Conservation (phyloP, 2,113 vertebrate species). For the Felis chaus region DNA sequence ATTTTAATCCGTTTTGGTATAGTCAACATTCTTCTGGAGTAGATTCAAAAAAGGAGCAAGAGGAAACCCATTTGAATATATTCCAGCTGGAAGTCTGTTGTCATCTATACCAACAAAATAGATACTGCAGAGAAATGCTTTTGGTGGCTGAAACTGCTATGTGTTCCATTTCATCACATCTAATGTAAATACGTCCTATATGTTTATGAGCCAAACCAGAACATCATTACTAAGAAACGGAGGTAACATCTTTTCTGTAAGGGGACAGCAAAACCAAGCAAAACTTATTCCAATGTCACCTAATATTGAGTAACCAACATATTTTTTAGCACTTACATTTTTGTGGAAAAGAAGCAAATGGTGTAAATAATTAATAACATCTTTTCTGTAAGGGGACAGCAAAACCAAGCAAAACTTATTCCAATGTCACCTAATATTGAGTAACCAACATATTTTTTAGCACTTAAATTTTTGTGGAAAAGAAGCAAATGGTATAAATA, state of each 20-base stretch:
- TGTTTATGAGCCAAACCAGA: background rate
- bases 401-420: background rate
- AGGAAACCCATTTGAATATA: background rate
- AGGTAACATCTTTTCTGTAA: background rate
- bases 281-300: background rate
- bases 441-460: background rate
- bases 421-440: background rate
- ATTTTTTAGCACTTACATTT: constrained; percentile 28
- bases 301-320: background rate
- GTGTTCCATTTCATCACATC: background rate
- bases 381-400: constrained; percentile 10
- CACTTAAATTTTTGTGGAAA: constrained; percentile 31
- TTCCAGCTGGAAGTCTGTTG: constrained; percentile 14
- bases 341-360: background rate
- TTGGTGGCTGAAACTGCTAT: background rate
- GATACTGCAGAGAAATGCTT: background rate
- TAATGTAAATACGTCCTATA: background rate
- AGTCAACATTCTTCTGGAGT: background rate
- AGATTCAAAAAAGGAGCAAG: background rate
- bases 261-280: background rate
- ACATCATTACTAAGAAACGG: background rate
- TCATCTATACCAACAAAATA: constrained; percentile 15
- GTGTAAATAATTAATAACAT: background rate
- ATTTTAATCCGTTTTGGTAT: background rate
- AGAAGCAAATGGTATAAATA: background rate